phyloP scores from a whole-genome alignment of 2,797 vertebrate species.

The Thripadectes ignobilis region DNA sequence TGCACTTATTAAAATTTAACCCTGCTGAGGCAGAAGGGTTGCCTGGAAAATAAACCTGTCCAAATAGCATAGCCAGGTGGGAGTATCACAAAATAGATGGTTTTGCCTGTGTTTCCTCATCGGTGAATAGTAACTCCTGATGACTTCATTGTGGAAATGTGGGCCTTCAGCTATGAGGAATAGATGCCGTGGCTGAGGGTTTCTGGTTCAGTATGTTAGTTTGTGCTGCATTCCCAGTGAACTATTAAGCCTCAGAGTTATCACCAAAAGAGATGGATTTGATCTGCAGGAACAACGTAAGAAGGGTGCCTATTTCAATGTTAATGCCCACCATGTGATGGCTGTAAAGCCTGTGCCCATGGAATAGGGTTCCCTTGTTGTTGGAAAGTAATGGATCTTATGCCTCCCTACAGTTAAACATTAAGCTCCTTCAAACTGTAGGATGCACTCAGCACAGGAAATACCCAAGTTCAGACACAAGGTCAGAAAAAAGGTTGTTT shows the following conservation, averaged over 20 bases:
- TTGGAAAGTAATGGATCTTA: neutral
- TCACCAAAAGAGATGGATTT: neutral
- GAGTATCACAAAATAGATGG: neutral
- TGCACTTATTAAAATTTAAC: slow-evolving; percentile 1
- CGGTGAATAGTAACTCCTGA: neutral
- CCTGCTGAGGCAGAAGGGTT: neutral
- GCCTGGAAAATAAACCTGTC: neutral
- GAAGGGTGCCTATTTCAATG: neutral
- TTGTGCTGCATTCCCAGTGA: neutral
- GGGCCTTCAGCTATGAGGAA: neutral
- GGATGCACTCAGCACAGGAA: neutral
- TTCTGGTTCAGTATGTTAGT: neutral
- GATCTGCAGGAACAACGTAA: neutral
- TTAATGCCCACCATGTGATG: neutral
- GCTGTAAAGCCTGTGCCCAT: neutral
- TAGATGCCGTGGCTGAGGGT: neutral
- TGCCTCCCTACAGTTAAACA: neutral
- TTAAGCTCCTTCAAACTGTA: neutral
- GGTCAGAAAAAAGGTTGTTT: neutral
- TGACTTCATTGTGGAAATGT: neutral
- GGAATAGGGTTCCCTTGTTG: neutral
- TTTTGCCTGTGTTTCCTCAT: neutral
- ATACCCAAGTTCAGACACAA: neutral
- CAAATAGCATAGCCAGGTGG: neutral
- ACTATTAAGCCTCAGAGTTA: neutral